These are phyloP conservation scores for Pycnomerus fuliginosus DNA, from an alignment of 2,888 invertebrate genomes.

Conservation along the genomic window DNA sequence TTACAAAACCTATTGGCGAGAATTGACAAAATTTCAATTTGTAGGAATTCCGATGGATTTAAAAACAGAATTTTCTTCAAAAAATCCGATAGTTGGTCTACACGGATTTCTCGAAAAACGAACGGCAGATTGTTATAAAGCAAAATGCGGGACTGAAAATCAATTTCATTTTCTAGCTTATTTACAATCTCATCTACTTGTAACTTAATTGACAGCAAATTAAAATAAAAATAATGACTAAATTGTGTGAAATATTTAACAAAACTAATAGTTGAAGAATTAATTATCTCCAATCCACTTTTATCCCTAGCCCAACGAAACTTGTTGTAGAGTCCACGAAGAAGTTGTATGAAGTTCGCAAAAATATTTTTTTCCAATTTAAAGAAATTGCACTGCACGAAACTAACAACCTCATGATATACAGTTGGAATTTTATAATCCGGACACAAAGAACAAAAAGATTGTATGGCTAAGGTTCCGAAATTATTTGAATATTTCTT, in stretches of 20 bases:
- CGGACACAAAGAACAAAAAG: conserved; percentile 29
- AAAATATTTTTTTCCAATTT: conserved; percentile 30
- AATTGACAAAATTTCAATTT: conserved; percentile 32
- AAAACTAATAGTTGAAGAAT: neutral
- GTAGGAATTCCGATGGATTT: conserved; percentile 23
- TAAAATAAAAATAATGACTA: conserved; percentile 23
- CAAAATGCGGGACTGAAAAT: conserved; percentile 30
- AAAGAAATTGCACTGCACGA: conserved; percentile 25
- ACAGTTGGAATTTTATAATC: conserved; percentile 26
- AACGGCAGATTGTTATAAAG: conserved; percentile 34
- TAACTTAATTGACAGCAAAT: conserved; percentile 32
- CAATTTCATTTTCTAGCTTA: conserved; percentile 7
- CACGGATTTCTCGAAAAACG: conserved; percentile 22
- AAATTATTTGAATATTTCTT: conserved; percentile 30
- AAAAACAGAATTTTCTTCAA: conserved; percentile 7
- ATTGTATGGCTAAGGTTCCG: conserved; percentile 30
- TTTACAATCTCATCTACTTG: conserved; percentile 13
- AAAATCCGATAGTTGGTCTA: conserved; percentile 17
- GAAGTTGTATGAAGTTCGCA: conserved; percentile 28
- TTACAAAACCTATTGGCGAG: conserved; percentile 25
- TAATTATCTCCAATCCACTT: neutral
- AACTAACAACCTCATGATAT: conserved; percentile 26
- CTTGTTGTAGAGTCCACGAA: conserved; percentile 32
- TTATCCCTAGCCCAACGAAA: conserved; percentile 20
- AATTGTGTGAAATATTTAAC: conserved; percentile 2